Evolutionary conservation across 2,888 invertebrate genomes (phyloP), one percentile per base, ranked within the genome.

Genomic region (Leuctra nigra): DNA sequence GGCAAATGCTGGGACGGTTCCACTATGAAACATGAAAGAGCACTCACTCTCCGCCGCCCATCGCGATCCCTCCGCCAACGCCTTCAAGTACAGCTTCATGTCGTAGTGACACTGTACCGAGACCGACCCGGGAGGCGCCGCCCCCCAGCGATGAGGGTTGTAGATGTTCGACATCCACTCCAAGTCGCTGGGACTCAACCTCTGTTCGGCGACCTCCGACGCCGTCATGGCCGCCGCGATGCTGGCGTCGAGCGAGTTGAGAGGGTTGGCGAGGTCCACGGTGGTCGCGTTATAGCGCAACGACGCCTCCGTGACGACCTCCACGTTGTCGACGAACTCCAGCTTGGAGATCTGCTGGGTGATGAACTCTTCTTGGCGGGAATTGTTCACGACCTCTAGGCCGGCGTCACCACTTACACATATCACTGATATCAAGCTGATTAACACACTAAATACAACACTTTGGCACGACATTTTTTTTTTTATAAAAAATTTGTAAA

Each of bases 21-120:
- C n/a, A n/a, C n/a, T n/a, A n/a, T n/a, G n/a, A n/a, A n/a, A n/a
- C n/a, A n/a, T n/a, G n/a, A n/a, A n/a, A n/a, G n/a, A n/a, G 55
- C 63, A 82, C 86, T 83, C 69, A 90, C 90, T 86, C 75, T 83
- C 84, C 33, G 86, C 83, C 9, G 90, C 90, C 90, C 90, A 90
- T 41, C 73, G 72, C 66, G 76, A 76, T 65, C 76, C 87, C 63
- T 75, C 82, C 68, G 66, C 75, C 56, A 79, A 74, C 55, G 77
- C 83, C 66, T 69, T 74, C 22, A 84, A 66, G 68, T 82, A 84
- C 29, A 69, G 68, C 61, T 74, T 72, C 73, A 83, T 74, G 61
- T 82, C 79, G 13, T 71, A 69, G 6, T 74, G 74, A 64, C 84
- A 84, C 38, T 72, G 72, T n/a, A 74, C 72, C 2, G 75, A 75